A percentile compares a stretch with the other conserved stretches of the same genome.
Evolutionary conservation across 92 coral and sea anemone genomes (phyloP).

Genomic region (Chrysogorgia sp.): DNA sequence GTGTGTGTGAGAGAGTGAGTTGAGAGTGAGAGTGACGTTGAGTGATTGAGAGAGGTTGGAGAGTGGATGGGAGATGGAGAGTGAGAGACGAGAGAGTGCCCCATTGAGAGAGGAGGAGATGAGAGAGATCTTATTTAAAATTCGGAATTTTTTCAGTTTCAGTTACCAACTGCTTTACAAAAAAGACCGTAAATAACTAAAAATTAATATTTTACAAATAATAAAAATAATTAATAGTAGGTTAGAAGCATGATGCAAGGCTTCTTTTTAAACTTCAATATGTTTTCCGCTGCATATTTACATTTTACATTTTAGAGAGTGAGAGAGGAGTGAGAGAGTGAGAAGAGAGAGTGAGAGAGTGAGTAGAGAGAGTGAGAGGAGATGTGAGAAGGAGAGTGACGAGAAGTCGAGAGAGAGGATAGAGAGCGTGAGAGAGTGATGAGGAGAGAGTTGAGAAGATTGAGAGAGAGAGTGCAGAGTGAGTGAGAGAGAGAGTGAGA

Average conservation of each 20-base stretch:
- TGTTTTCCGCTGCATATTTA: too few species aligned
- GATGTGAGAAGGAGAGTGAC: conserved; percentile 1
- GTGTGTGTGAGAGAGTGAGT: conserved; percentile 14
- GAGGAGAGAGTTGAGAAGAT: not conserved
- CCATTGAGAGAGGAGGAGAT: not conserved
- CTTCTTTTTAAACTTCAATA: too few species aligned
- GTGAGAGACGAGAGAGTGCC: conserved; percentile 12
- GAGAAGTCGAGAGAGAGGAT: not conserved
- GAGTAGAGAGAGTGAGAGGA: too few species aligned
- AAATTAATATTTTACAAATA: too few species aligned
- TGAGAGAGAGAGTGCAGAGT: conserved; percentile 4
- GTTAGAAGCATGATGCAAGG: too few species aligned
- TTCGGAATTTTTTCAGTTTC: too few species aligned
- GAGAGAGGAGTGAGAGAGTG: not conserved
- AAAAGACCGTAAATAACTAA: too few species aligned
- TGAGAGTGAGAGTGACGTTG: conserved; percentile 14
- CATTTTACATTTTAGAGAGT: not conserved
- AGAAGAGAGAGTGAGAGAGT: not conserved
- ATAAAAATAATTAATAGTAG: too few species aligned
- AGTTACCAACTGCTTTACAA: too few species aligned
- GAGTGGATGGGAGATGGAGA: conserved; percentile 8
- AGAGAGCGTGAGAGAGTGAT: conserved; percentile 11
- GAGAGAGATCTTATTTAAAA: not conserved
- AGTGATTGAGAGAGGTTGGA: conserved; percentile 17
- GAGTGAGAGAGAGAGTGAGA: conserved; percentile 7